Evolutionary conservation across 1,140 invertebrate genomes (phyloP).

Genomic region (Helicoverpa zea): DNA sequence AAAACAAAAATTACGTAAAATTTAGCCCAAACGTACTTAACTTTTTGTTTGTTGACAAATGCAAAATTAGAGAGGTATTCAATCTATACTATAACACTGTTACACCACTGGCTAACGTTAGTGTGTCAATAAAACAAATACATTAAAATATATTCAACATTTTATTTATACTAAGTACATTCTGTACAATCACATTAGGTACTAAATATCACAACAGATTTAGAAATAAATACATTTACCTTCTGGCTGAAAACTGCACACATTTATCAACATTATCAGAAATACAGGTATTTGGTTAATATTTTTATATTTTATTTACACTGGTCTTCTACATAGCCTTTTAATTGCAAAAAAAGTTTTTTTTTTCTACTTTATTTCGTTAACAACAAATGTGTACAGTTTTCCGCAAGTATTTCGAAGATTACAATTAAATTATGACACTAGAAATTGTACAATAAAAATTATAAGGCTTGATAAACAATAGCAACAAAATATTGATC

Average conservation of each 20-base stretch:
- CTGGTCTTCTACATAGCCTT: neutral
- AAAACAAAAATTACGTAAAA: too few relatives aligned
- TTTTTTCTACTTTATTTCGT: too few relatives aligned
- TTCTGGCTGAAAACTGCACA: conserved; percentile 2
- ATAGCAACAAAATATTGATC: conserved; percentile 11
- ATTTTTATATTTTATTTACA: neutral
- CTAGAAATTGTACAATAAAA: conserved; percentile 30
- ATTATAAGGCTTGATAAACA: neutral
- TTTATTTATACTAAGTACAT: conserved; percentile 63
- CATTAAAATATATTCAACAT: conserved; percentile 49
- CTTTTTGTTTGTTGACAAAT: too few relatives aligned
- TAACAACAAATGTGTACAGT: neutral
- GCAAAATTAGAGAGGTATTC: too few relatives aligned
- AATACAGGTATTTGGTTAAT: neutral
- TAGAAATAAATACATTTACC: conserved; percentile 42
- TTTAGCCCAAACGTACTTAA: too few relatives aligned
- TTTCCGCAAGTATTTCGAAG: neutral
- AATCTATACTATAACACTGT: too few relatives aligned
- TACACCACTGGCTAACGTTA: too few relatives aligned
- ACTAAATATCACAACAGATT: conserved; percentile 72
- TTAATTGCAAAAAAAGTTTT: neutral
- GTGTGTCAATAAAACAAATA: conserved; percentile 9
- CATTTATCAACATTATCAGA: neutral
- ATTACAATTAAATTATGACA: conserved; percentile 15
- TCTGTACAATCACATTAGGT: conserved; percentile 60